Base-by-base conservation (phyloP, 2,888 invertebrate genomes). In the Xylota segnis region DNA sequence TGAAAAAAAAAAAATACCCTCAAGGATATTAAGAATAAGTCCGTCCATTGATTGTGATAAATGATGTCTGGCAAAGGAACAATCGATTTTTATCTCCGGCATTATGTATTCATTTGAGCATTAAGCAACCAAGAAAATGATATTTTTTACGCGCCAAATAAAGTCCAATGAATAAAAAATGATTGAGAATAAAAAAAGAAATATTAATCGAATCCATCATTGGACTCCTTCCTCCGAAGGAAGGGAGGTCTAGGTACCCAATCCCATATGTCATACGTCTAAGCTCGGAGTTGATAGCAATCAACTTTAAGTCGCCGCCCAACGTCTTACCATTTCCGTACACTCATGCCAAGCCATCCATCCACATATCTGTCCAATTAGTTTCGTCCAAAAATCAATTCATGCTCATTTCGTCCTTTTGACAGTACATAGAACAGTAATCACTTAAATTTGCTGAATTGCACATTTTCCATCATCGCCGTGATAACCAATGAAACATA, bases 391-490 rank as follows among this genome's bases (percentile, higher is more conserved):
- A 66, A 68, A 50, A 58, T 76, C 76, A 76, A 76, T 68, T 68
- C 47, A 58, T 43, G 58, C 58, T 58, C 50, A 66, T 47, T 56
- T 58, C 47, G 37, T 59, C 66, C 40, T 14, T 43, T 76, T 68
- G 76, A 76, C 76, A 68, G 76, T 37, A 68, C 59, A 59, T 40
- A 50, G 54, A 47, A 59, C 76, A 59, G 66, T 76, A 76, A 68
- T 76, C 76, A 76, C 76, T 76, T 76, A 76, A 76, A 76, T 76
- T 76, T 59, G 76, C 76, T 68, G 76, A 76, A 68, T 76, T 76
- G 76, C 76, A 76, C 50, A 76, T 76, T 76, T 76, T 50, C 66
- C 47, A 65, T 58, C 66, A 47, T 66, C 40, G 32, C 47, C 54
- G 34, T 45, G 66, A 37, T 65, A 74, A 47, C 65, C 76, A 50